Conservation (phyloP, 1,140 invertebrate species). For the Pseudomyrmex pallidus region DNA sequence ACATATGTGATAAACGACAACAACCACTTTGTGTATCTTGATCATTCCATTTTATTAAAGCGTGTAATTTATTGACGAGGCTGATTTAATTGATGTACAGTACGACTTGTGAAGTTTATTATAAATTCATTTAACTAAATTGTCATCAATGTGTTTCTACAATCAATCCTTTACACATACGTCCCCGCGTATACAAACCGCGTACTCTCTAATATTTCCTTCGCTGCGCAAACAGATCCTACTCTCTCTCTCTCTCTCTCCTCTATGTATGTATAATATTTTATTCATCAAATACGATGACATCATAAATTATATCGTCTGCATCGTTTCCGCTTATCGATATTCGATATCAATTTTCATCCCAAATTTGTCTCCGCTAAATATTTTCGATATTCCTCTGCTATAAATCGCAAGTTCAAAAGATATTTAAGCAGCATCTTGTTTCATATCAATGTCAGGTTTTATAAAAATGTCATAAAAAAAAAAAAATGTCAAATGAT, state of each 20-base stretch:
- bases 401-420: background rate
- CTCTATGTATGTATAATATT: background rate
- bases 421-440: no score
- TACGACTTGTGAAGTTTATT: slow-evolving; percentile 47
- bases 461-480: background rate
- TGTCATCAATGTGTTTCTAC: background rate
- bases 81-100: slow-evolving; percentile 65
- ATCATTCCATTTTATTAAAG: slow-evolving; percentile 58
- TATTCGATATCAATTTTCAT: slow-evolving; percentile 29
- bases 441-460: background rate
- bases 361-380: background rate
- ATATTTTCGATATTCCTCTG: background rate
- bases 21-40: slow-evolving; percentile 43
- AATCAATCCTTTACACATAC: background rate
- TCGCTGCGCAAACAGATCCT: background rate
- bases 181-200: background rate
- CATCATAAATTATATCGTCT: slow-evolving; percentile 23
- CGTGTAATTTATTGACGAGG: slow-evolving; percentile 44
- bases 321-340: slow-evolving; percentile 21
- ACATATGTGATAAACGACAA: background rate
- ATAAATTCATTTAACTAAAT: slow-evolving; percentile 58
- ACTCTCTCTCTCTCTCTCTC: background rate
- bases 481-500: slow-evolving; percentile 14
- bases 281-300: slow-evolving; percentile 44
- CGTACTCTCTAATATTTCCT: background rate